Evolutionary conservation across 2,113 vertebrate genomes (phyloP), one percentile per base, ranked within the genome.

Genomic region (Coptodon bakossiorum): DNA sequence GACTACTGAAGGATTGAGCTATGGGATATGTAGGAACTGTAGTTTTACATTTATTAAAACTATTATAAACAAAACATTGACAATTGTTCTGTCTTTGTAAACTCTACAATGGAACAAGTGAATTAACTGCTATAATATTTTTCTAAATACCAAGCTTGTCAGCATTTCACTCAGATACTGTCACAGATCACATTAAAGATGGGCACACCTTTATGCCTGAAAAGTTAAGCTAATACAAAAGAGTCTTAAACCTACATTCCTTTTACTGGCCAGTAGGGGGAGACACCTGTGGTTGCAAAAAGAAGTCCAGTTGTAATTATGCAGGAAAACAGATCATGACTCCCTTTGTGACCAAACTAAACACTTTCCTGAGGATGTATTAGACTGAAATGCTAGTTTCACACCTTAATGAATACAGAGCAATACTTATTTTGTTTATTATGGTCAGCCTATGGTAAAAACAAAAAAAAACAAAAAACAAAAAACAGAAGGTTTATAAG

Each of bases 191-290:
- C 9, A 48, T 12, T 29, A 50, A 48, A 76, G 40, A 76, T 7
- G 40, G 2, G 3, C 0, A 16, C 5, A 73, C 13, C 13, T 73
- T 45, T 24, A 27, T 73, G 22, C 22, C 68, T 73, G 40, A 45
- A 45, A 73, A 2, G 13, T 17, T 16, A 45, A 73, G 68, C 22
- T 16, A 24, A 1, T 45, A 0, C 0, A 9, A 3, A 73, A 27
- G 0, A 45, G 22, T 24, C 22, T 45, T 27, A 45, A 27, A 73
- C 8, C 38, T 73, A 27, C 68, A 45, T 73, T 45, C 22, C 36
- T 45, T 73, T 45, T 17, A 45, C 40, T 73, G 68, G 40, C 22
- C 68, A 73, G 68, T 24, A 73, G 40, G 40, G 13, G 68, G 40
- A 0, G 68, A 45, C 68, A 27, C 7, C 22, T 45, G 40, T 76